Evolutionary conservation across 2,797 vertebrate genomes (phyloP).

Genomic region (Tokudaia tokunoshimensis): DNA sequence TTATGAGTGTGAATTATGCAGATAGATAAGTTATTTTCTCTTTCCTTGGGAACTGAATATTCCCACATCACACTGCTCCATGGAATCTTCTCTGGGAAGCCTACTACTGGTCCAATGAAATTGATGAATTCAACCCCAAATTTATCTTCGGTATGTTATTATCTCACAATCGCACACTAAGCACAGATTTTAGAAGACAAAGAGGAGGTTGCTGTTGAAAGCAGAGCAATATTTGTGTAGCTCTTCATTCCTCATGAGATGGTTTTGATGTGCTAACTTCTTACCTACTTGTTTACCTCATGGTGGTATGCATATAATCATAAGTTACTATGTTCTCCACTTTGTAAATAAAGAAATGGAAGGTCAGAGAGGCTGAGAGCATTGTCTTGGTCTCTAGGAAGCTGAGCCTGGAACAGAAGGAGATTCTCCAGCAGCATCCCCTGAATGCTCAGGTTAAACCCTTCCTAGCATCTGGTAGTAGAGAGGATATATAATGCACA

Average conservation of each 20-base stretch:
- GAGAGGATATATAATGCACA: rapidly evolving
- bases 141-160: neutral
- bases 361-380: neutral
- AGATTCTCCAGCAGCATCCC: neutral
- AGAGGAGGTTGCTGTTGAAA: rapidly evolving
- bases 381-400: neutral
- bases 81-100: neutral
- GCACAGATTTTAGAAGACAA: neutral
- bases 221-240: neutral
- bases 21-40: neutral
- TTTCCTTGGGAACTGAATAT: neutral
- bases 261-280: neutral
- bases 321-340: neutral
- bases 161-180: neutral
- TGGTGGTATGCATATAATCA: no score
- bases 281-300: neutral
- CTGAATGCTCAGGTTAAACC: neutral
- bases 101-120: neutral
- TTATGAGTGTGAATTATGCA: neutral
- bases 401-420: neutral
- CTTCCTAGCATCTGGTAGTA: rapidly evolving
- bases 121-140: neutral
- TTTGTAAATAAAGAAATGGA: neutral
- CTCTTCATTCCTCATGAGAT: neutral
- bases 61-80: neutral